Percentiles rank a stretch among this genome's conserved stretches.
Evolutionary conservation across 2,888 invertebrate genomes (phyloP).

Genomic region (Graphium colonna): DNA sequence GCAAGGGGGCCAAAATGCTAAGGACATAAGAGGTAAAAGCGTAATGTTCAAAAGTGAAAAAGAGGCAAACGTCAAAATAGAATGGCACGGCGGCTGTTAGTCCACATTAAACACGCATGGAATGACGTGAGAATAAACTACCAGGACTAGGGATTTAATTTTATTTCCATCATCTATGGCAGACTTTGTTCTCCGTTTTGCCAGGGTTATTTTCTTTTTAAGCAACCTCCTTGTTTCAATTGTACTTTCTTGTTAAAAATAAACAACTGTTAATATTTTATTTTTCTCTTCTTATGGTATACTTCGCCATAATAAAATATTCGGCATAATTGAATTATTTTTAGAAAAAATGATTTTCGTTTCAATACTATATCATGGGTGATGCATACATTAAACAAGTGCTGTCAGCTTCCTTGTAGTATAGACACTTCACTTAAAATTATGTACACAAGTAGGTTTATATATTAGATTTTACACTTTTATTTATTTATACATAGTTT

Average conservation of each 20-base stretch:
- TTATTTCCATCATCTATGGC: neutral
- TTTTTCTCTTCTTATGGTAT: too few species aligned
- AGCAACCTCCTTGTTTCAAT: too few species aligned
- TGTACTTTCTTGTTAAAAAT: too few species aligned
- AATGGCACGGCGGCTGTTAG: conserved; percentile 61
- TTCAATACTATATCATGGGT: too few species aligned
- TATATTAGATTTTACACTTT: conserved; percentile 49
- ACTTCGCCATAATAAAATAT: too few species aligned
- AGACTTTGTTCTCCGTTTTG: too few species aligned
- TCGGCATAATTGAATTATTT: too few species aligned
- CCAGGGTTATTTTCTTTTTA: too few species aligned
- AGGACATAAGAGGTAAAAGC: conserved; percentile 66
- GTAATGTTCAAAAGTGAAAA: conserved; percentile 55
- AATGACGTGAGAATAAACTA: conserved; percentile 67
- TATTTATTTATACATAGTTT: conserved; percentile 35
- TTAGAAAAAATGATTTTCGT: too few species aligned
- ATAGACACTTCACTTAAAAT: conserved; percentile 31
- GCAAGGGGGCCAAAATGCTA: conserved; percentile 71
- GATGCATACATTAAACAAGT: too few species aligned
- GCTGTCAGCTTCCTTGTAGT: too few species aligned
- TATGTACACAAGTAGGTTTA: neutral
- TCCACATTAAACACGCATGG: conserved; percentile 67
- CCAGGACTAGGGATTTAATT: conserved; percentile 56
- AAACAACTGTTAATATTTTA: too few species aligned
- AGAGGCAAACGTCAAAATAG: conserved; percentile 48